Conservation (phyloP, 2,888 invertebrate genomes). For the Schrankia costaestrigalis region DNA sequence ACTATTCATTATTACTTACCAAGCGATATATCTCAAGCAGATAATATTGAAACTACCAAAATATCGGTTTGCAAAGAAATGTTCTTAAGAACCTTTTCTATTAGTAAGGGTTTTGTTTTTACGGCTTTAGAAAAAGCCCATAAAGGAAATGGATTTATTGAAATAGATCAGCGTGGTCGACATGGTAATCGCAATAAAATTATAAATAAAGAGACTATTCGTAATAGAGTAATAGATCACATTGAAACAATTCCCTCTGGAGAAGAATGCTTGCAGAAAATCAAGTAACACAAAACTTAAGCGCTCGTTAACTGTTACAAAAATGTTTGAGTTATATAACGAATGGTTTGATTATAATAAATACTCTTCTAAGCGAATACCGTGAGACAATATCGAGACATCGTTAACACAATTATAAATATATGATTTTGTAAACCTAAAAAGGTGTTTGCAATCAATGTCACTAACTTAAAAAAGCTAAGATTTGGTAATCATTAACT, state of each 20-base stretch:
- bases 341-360: constrained; percentile 14
- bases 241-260: too few species aligned
- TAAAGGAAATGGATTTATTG: constrained; percentile 1
- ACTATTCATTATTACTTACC: constrained; percentile 7
- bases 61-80: constrained; percentile 8
- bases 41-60: constrained; percentile 5
- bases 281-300: constrained; percentile 7
- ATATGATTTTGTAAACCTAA: too few species aligned
- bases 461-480: constrained; percentile 2
- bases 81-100: too few species aligned
- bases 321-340: too few species aligned
- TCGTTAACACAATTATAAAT: constrained; percentile 16
- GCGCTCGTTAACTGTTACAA: too few species aligned
- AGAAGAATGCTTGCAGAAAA: constrained; percentile 17
- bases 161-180: constrained; percentile 6
- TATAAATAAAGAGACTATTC: not conserved
- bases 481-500: too few species aligned
- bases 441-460: constrained; percentile 16
- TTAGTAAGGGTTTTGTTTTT: constrained; percentile 10
- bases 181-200: constrained; percentile 9
- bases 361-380: constrained; percentile 11
- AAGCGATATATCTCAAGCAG: constrained; percentile 3
- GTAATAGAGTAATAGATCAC: constrained; percentile 8
- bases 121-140: constrained; percentile 6
- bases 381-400: constrained; percentile 12